Conservation (phyloP, 2,888 invertebrate species). For the Nesidiocoris tenuis region DNA sequence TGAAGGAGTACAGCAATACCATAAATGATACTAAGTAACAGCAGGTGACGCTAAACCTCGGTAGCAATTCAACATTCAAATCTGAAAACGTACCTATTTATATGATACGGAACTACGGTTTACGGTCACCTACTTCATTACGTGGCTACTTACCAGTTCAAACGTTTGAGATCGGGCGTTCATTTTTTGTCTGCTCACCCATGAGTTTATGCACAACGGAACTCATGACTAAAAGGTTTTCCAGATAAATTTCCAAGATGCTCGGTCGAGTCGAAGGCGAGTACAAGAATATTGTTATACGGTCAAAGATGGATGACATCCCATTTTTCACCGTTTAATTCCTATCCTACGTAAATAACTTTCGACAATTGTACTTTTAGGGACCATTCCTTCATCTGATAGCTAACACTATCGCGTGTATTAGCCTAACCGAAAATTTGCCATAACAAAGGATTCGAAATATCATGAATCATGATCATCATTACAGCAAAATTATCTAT, state of each 20-base stretch:
- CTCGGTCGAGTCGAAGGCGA: not conserved
- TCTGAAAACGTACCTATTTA: no score
- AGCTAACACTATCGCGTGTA: not conserved
- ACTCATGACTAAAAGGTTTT: slow-evolving; percentile 42
- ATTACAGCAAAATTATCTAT: not conserved
- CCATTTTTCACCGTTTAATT: not conserved
- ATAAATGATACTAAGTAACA: no score
- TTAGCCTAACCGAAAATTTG: not conserved
- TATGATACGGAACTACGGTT: no score
- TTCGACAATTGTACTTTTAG: not conserved
- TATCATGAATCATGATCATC: no score
- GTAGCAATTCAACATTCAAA: no score
- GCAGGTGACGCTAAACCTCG: no score
- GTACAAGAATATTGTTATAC: not conserved
- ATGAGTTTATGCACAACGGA: slow-evolving; percentile 41
- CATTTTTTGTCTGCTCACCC: slow-evolving; percentile 53
- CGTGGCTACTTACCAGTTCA: slow-evolving; percentile 55
- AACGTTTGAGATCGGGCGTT: slow-evolving; percentile 56
- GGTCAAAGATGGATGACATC: not conserved
- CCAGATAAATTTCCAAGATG: not conserved
- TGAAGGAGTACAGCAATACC: no score
- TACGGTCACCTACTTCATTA: no score
- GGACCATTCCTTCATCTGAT: not conserved
- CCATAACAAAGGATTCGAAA: not conserved
- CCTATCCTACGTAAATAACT: not conserved